phyloP scores from a whole-genome alignment of 2,113 vertebrate species.

The Recurvirostra avosetta region DNA sequence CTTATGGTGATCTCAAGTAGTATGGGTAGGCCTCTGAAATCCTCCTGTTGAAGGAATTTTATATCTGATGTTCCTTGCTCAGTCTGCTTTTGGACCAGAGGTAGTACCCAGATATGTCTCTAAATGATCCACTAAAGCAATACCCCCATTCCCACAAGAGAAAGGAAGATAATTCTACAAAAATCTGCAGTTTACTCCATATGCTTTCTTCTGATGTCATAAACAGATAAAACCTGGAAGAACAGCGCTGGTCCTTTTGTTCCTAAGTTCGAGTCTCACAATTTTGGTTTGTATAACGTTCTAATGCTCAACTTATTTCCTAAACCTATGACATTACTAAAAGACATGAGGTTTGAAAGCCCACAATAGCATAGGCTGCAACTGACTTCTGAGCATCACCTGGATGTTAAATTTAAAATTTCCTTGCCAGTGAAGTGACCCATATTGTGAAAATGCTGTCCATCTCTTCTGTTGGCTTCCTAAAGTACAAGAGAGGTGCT shows the following conservation, averaged over 20 bases:
- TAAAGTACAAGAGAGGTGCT: background rate
- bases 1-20: background rate
- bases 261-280: background rate
- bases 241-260: background rate
- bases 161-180: background rate
- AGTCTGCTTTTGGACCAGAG: background rate
- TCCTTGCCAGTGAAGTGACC: background rate
- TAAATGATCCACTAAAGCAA: background rate
- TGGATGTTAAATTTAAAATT: background rate
- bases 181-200: background rate
- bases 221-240: background rate
- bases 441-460: background rate
- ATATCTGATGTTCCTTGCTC: background rate
- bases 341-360: background rate
- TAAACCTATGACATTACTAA: background rate
- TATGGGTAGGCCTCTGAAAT: background rate
- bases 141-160: background rate
- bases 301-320: background rate
- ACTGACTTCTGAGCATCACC: background rate
- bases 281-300: background rate
- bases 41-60: background rate
- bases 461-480: background rate
- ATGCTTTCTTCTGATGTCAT: background rate
- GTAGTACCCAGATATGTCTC: background rate
- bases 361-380: background rate